phyloP scores from a whole-genome alignment of 2,113 vertebrate species.

The Oreotragus oreotragus region DNA sequence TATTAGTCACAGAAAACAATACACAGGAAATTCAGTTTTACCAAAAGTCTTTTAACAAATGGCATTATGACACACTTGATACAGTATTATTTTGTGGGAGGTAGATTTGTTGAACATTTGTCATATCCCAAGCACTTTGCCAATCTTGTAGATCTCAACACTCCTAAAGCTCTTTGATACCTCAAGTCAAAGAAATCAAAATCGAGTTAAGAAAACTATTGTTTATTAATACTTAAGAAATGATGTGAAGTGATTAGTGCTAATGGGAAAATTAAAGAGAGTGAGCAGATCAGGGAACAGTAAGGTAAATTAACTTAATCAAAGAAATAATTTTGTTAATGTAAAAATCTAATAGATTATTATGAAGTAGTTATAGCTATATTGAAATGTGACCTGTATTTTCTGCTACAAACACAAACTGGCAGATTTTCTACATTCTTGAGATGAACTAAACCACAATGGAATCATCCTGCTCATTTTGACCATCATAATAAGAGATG shows the following conservation, averaged over 20 bases:
- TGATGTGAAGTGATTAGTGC: neutral
- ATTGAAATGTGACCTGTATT: neutral
- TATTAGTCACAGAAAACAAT: neutral
- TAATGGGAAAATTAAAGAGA: neutral
- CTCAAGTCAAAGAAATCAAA: neutral
- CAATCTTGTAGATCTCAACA: neutral
- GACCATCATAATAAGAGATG: neutral
- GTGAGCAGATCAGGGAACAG: accelerated
- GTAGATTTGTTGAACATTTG: neutral
- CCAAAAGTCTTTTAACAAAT: neutral
- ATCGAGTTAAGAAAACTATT: neutral
- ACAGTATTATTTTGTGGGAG: neutral
- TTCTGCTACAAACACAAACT: neutral
- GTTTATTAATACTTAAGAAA: neutral
- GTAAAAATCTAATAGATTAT: neutral
- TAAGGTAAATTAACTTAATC: neutral
- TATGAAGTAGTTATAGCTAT: neutral
- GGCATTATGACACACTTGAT: neutral
- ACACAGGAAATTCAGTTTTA: neutral
- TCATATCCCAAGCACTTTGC: neutral
- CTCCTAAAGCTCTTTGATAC: neutral
- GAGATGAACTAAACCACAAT: neutral
- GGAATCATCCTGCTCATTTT: neutral
- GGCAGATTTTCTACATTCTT: neutral
- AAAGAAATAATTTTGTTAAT: neutral